These are phyloP conservation scores for Ctenosaura bakeri DNA, from an alignment of 2,797 vertebrate genomes.

Conservation along the genomic window DNA sequence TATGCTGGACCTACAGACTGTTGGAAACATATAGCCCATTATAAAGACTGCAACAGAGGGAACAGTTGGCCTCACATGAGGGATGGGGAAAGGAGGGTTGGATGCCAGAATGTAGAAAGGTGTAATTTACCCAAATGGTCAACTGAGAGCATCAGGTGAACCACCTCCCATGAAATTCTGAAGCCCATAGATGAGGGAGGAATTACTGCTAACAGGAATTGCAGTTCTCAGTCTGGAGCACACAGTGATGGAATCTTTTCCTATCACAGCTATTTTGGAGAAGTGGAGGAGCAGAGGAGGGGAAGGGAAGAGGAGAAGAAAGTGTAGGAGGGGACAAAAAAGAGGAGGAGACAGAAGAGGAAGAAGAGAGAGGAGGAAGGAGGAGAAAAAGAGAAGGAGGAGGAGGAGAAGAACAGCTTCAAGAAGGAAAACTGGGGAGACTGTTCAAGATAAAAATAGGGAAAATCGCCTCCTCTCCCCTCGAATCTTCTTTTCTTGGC, in stretches of 20 bases:
- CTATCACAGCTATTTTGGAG: no score
- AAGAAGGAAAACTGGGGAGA: not conserved
- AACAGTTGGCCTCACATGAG: not conserved
- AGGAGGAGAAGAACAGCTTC: slow-evolving; percentile 11
- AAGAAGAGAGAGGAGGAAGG: slow-evolving; percentile 2
- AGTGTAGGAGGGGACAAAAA: not conserved
- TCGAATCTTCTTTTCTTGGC: not conserved
- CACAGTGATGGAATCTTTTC: not conserved
- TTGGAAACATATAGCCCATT: not conserved
- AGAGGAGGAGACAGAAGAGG: not conserved
- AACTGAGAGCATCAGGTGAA: no score
- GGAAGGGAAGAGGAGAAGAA: no score
- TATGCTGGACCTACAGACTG: not conserved
- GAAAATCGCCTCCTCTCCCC: not conserved
- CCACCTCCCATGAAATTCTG: not conserved
- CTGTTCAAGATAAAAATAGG: not conserved
- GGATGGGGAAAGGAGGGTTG: not conserved
- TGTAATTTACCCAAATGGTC: no score
- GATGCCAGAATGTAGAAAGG: not conserved
- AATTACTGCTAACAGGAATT: not conserved
- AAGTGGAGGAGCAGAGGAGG: no score
- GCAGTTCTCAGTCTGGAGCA: not conserved
- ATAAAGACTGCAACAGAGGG: no score
- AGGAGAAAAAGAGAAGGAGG: not conserved
- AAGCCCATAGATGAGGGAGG: no score